phyloP scores from a whole-genome alignment of 2,888 invertebrate genomes.

The Callinectes sapidus region DNA sequence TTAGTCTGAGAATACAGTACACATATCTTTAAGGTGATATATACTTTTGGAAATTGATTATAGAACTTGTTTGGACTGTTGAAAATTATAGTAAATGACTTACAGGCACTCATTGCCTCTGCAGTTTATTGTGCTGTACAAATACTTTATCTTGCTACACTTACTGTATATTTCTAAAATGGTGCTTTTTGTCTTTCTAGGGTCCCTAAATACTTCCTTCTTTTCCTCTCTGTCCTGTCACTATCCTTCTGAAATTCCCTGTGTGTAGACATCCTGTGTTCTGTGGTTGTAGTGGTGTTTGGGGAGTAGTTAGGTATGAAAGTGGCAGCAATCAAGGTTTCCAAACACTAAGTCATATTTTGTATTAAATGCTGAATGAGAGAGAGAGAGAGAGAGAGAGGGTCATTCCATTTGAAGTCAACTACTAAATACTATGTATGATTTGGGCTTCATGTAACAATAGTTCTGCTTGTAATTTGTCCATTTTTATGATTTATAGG shows the following conservation, averaged over 20 bases:
- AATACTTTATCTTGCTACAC: neutral
- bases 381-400: neutral
- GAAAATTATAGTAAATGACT: neutral
- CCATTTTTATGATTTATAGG: neutral
- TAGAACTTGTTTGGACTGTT: neutral
- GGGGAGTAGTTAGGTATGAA: neutral
- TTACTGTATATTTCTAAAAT: slow-evolving; percentile 44
- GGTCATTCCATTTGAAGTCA: slow-evolving; percentile 15
- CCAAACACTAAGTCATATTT: slow-evolving; percentile 9
- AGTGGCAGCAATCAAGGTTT: slow-evolving; percentile 7
- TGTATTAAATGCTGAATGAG: neutral
- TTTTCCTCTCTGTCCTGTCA: slow-evolving; percentile 39
- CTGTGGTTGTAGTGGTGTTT: neutral
- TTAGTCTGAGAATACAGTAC: neutral
- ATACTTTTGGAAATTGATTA: neutral
- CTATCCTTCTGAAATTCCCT: slow-evolving; percentile 38
- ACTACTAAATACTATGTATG: neutral
- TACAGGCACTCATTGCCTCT: neutral
- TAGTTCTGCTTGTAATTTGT: neutral
- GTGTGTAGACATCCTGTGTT: slow-evolving; percentile 33
- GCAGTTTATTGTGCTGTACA: neutral
- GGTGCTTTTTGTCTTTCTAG: slow-evolving; percentile 61
- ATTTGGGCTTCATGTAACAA: neutral
- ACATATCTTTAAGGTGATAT: neutral
- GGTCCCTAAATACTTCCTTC: slow-evolving; percentile 62